Evolutionary conservation across 1,140 invertebrate species (phyloP), one percentile per base, ranked within the genome.

Genomic region (Drosophila bipectinata): DNA sequence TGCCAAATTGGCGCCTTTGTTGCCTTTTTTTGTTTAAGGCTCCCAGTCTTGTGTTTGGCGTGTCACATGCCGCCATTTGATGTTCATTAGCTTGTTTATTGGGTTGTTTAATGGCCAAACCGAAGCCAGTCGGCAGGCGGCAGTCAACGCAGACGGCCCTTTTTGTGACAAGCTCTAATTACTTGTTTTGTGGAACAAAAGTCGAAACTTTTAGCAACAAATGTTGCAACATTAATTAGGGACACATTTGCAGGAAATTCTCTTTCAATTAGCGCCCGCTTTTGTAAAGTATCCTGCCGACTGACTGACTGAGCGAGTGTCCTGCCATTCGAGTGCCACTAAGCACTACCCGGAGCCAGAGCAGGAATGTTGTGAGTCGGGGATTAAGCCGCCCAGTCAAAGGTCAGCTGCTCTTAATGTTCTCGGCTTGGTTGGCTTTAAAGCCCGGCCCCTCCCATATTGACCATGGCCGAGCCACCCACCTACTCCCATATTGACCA

Each of bases 141-240:
- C 39, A 18, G 41, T 6, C 9, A 37, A 37, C n/a, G 73, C 41
- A 44, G 41, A 8, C 15, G 30, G 28, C 37, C 61, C 45, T 52
- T 77, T 21, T 21, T 71, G 26, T 51, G 69, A 82, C 79, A 83
- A 63, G 9, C 79, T 72, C 79, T 88, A 87, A 87, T 87, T 87
- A 88, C 83, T 75, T 67, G 59, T 56, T 21, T 8, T 30, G 7
- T 39, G 44, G 18, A 39, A 60, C 60, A 45, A 64, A 66, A 67
- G 63, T 64, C 63, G 60, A 77, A 78, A 67, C 24, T 68, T 79
- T 75, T 14, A 41, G 73, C 58, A 62, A 55, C 72, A 67, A 79
- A 66, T 75, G 74, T 66, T 62, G 79, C 71, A 75, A 62, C 60
- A 69, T 78, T 82, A 78, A 78, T 83, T 75, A 82, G 79, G 82